Evolutionary conservation across 2,797 vertebrate genomes (phyloP), one percentile per base, ranked within the genome.

Genomic region (Melanotaenia maccullochi): DNA sequence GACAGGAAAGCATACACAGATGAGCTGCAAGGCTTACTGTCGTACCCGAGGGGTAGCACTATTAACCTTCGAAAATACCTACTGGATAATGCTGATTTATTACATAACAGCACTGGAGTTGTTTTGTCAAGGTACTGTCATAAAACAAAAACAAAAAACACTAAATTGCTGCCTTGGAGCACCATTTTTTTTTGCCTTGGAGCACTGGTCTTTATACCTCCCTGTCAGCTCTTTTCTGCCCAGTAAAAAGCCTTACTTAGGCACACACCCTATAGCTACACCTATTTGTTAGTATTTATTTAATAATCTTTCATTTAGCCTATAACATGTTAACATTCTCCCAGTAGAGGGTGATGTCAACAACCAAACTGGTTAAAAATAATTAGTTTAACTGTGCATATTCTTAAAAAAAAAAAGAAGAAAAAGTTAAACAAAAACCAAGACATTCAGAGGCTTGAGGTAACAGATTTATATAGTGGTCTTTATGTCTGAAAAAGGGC

Each of bases 401-500:
- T 2, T 42, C 2, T 42, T 18, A 42, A 42, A 14, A 28, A 28
- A 28, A 28, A 28, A 28, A 20, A 51, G 11, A 8, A 4, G n/a
- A 22, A 3, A 51, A 28, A 3, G 28, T 28, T 51, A 24, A 51
- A 51, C 9, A 25, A 24, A 30, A 5, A 9, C 5, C 32, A 5
- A 18, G 18, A 12, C 1, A 44, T n/a, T 22, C 2, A 9, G 25
- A 9, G 7, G 59, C 24, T 30, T 44, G 11, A 30, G 28, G 13
- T 20, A 54, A 28, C 1, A 58, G 7, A 25, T 51, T 60, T 51
- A 3, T 49, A 32, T 64, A 35, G 65, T 5, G 12, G 44, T 64
- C 33, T 69, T 57, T 65, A 33, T 71, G 71, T 85, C 68, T 82
- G 49, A 83, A 81, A 79, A 83, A 51, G 28, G 67, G 9, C 68